Conservation (phyloP, 2,888 invertebrate species). For the Lamproptera curius region DNA sequence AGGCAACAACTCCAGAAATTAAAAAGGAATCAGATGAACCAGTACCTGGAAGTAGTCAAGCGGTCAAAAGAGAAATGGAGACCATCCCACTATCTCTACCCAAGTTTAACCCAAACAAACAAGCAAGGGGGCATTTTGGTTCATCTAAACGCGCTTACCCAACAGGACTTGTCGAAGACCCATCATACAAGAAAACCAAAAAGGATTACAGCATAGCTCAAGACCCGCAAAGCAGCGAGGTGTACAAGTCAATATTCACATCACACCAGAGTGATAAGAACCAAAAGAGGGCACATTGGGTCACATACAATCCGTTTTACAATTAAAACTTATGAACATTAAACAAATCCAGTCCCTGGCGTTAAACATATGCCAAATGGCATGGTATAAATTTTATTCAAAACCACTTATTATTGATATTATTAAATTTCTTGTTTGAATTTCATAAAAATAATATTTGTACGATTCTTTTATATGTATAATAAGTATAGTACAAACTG, state of each 20-base stretch:
- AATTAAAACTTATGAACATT: too few species aligned
- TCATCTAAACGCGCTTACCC: conserved; percentile 60
- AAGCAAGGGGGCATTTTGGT: conserved; percentile 63
- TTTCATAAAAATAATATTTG: too few species aligned
- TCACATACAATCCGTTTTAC: conserved; percentile 98
- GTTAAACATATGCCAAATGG: too few species aligned
- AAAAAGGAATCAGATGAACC: conserved; percentile 48
- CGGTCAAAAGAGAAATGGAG: conserved; percentile 60
- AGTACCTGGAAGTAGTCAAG: conserved; percentile 52
- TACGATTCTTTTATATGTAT: too few species aligned
- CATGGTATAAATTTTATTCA: too few species aligned
- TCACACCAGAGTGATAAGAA: conserved; percentile 91
- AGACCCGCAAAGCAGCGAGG: conserved; percentile 93
- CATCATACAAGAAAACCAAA: conserved; percentile 87
- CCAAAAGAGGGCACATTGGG: conserved; percentile 96
- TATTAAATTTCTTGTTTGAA: too few species aligned
- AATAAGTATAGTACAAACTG: too few species aligned
- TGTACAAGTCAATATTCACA: conserved; percentile 97
- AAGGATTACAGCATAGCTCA: conserved; percentile 91
- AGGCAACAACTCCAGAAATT: conserved; percentile 31
- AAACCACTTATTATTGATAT: too few species aligned
- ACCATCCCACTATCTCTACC: conserved; percentile 67
- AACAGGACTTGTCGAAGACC: conserved; percentile 74
- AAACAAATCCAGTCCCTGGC: too few species aligned
- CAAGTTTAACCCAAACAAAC: conserved; percentile 65